A percentile compares a stretch with the other conserved stretches of the same genome.
These are phyloP conservation scores for Autographa gamma DNA, from an alignment of 2,888 invertebrate species.

Conservation along the genomic window DNA sequence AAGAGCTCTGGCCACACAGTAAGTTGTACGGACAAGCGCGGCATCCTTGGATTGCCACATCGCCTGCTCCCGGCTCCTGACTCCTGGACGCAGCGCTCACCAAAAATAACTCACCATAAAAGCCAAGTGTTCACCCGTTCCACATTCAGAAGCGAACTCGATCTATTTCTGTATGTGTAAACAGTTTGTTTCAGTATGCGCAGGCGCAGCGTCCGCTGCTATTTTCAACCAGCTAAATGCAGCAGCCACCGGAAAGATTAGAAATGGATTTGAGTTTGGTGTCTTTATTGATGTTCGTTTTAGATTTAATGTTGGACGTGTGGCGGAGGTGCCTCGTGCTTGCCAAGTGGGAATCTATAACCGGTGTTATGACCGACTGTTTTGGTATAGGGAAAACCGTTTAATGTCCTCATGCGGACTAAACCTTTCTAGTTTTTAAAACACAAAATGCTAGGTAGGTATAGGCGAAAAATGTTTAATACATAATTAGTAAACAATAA, in stretches of 20 bases:
- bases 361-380: background rate
- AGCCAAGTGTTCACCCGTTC: slow-evolving; percentile 76
- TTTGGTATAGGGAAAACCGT: background rate
- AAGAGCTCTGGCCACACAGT: too few species aligned
- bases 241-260: slow-evolving; percentile 79
- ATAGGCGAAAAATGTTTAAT: background rate
- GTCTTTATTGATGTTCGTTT: slow-evolving; percentile 53
- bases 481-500: background rate
- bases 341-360: background rate
- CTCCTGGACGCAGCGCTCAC: slow-evolving; percentile 40
- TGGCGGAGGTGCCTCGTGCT: background rate
- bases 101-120: slow-evolving; percentile 78
- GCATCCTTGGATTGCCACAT: slow-evolving; percentile 30
- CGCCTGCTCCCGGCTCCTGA: slow-evolving; percentile 33
- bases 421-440: background rate
- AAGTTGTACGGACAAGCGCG: background rate
- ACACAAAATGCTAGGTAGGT: background rate
- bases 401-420: background rate
- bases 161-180: slow-evolving; percentile 76
- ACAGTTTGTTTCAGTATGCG: slow-evolving; percentile 75
- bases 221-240: slow-evolving; percentile 81
- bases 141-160: slow-evolving; percentile 75
- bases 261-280: slow-evolving; percentile 63
- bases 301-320: slow-evolving; percentile 30
- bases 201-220: slow-evolving; percentile 75